phyloP scores from a whole-genome alignment of 2,888 invertebrate species.

The Sarcophaga variegata region DNA sequence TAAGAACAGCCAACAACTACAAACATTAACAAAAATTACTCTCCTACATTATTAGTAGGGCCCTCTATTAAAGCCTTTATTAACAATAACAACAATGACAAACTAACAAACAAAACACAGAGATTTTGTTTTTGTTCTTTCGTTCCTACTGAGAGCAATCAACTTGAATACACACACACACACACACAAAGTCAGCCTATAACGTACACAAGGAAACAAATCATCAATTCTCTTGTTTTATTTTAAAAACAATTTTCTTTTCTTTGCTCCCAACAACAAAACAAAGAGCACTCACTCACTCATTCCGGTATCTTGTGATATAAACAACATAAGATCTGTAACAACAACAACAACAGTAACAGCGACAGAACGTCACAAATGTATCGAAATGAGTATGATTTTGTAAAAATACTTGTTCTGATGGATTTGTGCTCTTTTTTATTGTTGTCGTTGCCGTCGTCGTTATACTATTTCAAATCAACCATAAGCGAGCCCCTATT shows the following conservation, averaged over 20 bases:
- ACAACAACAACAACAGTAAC: background rate
- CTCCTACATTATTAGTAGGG: slow-evolving; percentile 58
- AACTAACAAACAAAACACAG: slow-evolving; percentile 53
- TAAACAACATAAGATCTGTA: background rate
- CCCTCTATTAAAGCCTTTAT: slow-evolving; percentile 58
- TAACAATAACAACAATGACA: slow-evolving; percentile 58
- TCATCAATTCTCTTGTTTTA: slow-evolving; percentile 17
- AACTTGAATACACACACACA: slow-evolving; percentile 24
- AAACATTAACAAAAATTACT: slow-evolving; percentile 46
- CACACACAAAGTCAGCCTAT: background rate
- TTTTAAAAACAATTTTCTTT: slow-evolving; percentile 17
- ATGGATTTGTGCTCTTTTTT: background rate
- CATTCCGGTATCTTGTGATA: background rate
- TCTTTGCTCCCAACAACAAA: slow-evolving; percentile 23
- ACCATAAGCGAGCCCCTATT: slow-evolving; percentile 41
- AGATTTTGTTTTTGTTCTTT: slow-evolving; percentile 47
- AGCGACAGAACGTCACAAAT: background rate
- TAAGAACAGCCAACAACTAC: background rate
- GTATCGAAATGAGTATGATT: slow-evolving; percentile 25
- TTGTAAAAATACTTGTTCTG: slow-evolving; percentile 41
- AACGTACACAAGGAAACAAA: slow-evolving; percentile 52
- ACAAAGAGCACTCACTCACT: slow-evolving; percentile 45
- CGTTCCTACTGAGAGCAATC: slow-evolving; percentile 52
- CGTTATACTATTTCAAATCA: slow-evolving; percentile 37
- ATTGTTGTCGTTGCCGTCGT: slow-evolving; percentile 2